Evolutionary conservation across 30 jellyfish, hydroid and myxozoan species (phyloP).

Genomic region (Rhopilema esculentum): DNA sequence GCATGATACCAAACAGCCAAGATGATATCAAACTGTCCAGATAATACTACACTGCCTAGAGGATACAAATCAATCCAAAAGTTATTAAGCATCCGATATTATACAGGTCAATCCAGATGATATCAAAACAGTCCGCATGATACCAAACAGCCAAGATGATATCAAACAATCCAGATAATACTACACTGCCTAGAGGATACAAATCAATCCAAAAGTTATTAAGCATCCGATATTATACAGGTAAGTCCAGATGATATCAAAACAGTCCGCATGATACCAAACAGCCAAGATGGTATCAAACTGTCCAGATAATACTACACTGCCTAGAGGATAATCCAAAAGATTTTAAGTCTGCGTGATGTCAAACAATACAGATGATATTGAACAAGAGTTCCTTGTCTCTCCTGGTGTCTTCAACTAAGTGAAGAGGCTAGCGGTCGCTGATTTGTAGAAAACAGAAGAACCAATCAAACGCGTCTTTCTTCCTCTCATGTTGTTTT

Average conservation of each 20-base stretch:
- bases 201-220: not conserved
- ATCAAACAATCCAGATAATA: not conserved
- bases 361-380: too few species aligned
- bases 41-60: too few species aligned
- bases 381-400: too few species aligned
- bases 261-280: not conserved
- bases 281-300: not conserved
- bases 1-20: too few species aligned
- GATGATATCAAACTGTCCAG: too few species aligned
- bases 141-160: not conserved
- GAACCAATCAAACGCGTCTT: too few species aligned
- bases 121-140: not conserved
- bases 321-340: not conserved
- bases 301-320: not conserved
- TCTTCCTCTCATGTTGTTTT: too few species aligned
- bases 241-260: not conserved
- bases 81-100: not conserved
- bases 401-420: too few species aligned
- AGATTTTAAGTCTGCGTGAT: not conserved
- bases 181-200: not conserved
- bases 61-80: not conserved
- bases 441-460: not conserved
- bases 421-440: too few species aligned
- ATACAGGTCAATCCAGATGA: not conserved
- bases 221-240: too few species aligned